Evolutionary conservation across 1,140 invertebrate genomes (phyloP), one percentile per base, ranked within the genome.

Genomic region (Rhopalosiphum padi): DNA sequence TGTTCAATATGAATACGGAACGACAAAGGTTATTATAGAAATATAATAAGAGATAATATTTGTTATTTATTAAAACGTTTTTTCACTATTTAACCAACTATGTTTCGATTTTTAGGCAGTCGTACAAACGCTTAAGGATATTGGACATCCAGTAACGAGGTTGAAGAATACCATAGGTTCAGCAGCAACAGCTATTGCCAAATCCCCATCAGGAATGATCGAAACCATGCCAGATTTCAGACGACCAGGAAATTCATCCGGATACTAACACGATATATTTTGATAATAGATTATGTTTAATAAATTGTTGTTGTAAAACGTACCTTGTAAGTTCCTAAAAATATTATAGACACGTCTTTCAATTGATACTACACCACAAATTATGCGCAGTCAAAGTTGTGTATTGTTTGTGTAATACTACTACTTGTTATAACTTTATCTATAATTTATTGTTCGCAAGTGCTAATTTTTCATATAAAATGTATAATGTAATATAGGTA

Each of bases 1-100:
- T 48, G 94, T 98, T 0, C 94, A 96, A 88, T 98, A 98, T 95
- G 99, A 99, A 96, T 96, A 96, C 94, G 97, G 97, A 53, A 96
- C 98, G 94, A 96, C 96, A 90, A 95, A 96, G 95, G 97, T 97
- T n/a, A 6, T 18, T 68, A 68, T 68, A 68, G 15, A 68, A 68
- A 68, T n/a, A 18, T 1, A 68, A 68, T 15, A 18, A 68, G 11
- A 68, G 11, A 68, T 68, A 18, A 68, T 46, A 11, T 11, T 41
- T 41, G 41, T 41, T 68, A n/a, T 68, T 68, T n/a, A n/a, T n/a
- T 15, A 87, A n/a, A 46, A 30, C 5, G 48, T 87, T 41, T 25
- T 21, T 21, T 86, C 3, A 46, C 0, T 86, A 30, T 46, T 25
- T 15, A 43, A n/a, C 11, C 15, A 68, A 18, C 0, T 9, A 18